These are phyloP conservation scores for Oenanthe melanoleuca DNA, from an alignment of 2,113 vertebrate species.

Conservation along the genomic window DNA sequence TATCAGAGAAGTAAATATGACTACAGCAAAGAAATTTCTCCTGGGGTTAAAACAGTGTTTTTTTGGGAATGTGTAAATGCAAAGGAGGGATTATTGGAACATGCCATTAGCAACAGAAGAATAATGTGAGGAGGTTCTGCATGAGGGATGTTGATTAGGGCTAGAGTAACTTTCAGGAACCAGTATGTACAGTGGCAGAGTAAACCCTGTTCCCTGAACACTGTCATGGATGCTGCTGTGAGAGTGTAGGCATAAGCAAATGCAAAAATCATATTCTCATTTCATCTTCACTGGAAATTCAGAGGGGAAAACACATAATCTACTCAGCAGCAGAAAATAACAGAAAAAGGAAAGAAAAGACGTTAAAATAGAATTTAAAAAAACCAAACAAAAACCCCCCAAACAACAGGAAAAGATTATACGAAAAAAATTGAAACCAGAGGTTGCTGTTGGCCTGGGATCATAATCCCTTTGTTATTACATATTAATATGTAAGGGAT, in stretches of 20 bases:
- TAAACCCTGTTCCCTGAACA: not conserved
- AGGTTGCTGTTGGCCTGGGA: not conserved
- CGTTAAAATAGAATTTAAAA: not conserved
- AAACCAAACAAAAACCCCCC: not conserved
- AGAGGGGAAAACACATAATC: not conserved
- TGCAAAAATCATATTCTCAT: not conserved
- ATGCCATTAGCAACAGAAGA: not conserved
- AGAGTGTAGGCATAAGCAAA: not conserved
- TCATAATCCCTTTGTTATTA: not conserved
- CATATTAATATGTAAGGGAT: slow-evolving; percentile 16
- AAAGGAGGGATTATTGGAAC: not conserved
- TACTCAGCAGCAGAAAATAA: not conserved
- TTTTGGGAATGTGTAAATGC: not conserved
- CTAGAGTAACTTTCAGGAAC: not conserved
- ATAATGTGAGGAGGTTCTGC: not conserved
- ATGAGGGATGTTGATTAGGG: not conserved
- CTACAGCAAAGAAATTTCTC: not conserved
- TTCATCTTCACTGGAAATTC: not conserved
- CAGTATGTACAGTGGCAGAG: not conserved
- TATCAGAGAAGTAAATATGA: not conserved
- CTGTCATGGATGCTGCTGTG: not conserved
- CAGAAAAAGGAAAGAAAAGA: not conserved
- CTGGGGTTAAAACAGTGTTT: not conserved
- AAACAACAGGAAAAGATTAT: not conserved
- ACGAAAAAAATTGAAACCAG: not conserved